phyloP scores from a whole-genome alignment of 2,797 vertebrate genomes.

The Acomys russatus region DNA sequence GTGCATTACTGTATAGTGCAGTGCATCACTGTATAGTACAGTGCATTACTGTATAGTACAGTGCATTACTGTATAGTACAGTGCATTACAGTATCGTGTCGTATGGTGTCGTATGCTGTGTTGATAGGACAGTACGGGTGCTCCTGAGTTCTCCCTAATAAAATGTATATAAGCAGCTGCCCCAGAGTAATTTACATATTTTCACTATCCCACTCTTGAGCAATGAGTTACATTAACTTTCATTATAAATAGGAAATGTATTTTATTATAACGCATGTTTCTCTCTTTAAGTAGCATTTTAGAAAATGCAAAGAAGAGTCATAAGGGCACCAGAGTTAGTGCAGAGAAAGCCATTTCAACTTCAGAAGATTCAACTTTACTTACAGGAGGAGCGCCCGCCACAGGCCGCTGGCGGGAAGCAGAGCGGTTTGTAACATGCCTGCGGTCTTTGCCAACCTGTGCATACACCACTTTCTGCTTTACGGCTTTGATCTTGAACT shows the following conservation, averaged over 20 bases:
- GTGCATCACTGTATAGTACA: too few relatives aligned
- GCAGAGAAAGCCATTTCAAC: neutral
- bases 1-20: too few relatives aligned
- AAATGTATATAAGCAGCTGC: neutral
- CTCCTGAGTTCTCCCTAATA: neutral
- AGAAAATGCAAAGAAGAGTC: neutral
- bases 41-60: too few relatives aligned
- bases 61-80: too few relatives aligned
- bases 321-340: neutral
- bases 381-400: accelerated
- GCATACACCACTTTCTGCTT: neutral
- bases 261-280: neutral
- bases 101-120: too few relatives aligned
- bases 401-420: neutral
- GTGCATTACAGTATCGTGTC: too few relatives aligned
- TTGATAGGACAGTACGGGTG: neutral
- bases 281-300: neutral
- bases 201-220: neutral
- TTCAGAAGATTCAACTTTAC: neutral
- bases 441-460: neutral
- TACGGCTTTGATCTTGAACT: too few relatives aligned
- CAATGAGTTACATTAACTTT: neutral
- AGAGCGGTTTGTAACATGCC: neutral
- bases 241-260: neutral
- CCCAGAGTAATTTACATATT: neutral